Evolutionary conservation across 2,888 invertebrate genomes (phyloP), one percentile per base, ranked within the genome.

Genomic region (Leptopterna dolabrata): DNA sequence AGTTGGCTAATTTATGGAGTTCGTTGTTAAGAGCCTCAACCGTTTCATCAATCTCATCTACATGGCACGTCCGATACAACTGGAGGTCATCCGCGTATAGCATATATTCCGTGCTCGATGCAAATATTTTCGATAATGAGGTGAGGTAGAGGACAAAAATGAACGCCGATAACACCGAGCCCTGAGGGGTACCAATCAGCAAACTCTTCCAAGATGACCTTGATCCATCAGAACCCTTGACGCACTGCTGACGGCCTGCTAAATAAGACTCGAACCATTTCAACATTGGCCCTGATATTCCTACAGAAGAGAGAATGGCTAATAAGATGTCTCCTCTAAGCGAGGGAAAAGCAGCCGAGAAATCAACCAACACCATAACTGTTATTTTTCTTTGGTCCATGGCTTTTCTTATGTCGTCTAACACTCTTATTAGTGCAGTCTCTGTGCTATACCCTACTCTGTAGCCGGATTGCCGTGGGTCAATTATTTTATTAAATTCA

Each of bases 371-470:
- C 1, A 45, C 24, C 19, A 63, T 24, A 7, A 63, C 11, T 6
- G 63, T 63, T 24, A 63, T 0, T 13, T 63, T 19, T 24, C 13
- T 63, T 0, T 27, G 9, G 24, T 63, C 63, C 63, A 63, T 63
- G 24, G 24, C 63, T 36, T 13, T 16, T 11, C 73, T 30, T 7
- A 73, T 14, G 4, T 7, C 14, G 3, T 73, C 73, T 0, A 78
- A 13, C 43, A 78, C 27, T 45, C 11, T 19, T 7, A 73, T 73
- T 14, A 78, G 27, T 11, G 45, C 78, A 43, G 78, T 78, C 9
- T 78, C 78, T 7, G 78, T 78, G 27, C 78, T 78, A 45, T 19
- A 78, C 1, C 78, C 78, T 27, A 16, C 19, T 78, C 78, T 78
- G 27, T 78, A 78, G 1, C 13, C 78, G 4, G 78, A 43, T 27